A percentile compares a stretch with the other conserved stretches of the same genome.
phyloP scores from a whole-genome alignment of 2,797 vertebrate species.

The Margarornis squamiger region DNA sequence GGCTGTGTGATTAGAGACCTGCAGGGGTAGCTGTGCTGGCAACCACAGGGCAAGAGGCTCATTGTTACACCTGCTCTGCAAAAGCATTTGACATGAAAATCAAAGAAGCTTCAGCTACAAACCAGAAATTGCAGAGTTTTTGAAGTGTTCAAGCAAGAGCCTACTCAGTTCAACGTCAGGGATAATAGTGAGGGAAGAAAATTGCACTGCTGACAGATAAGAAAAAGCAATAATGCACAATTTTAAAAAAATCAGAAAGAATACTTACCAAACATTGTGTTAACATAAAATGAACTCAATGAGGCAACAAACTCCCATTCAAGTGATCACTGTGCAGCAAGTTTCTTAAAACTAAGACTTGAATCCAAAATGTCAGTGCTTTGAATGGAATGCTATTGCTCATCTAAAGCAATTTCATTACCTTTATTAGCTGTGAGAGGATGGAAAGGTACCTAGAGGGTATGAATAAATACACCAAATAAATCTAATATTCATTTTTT shows the following conservation, averaged over 20 bases:
- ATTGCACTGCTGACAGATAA: background rate
- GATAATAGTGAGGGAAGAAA: background rate
- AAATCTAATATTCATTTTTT: background rate
- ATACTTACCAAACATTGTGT: background rate
- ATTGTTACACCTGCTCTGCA: background rate
- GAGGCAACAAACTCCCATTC: background rate
- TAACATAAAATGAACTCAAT: background rate
- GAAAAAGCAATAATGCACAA: background rate
- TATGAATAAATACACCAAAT: background rate
- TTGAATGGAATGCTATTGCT: background rate
- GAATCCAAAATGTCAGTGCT: background rate
- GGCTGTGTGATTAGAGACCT: background rate
- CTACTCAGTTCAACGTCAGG: background rate
- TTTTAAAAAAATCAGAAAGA: background rate
- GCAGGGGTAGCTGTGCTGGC: background rate
- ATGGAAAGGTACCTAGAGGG: background rate
- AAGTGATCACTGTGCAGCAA: background rate
- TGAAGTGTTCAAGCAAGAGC: background rate
- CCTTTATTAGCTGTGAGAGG: background rate
- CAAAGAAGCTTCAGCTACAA: background rate
- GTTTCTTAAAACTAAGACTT: background rate
- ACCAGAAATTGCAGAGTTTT: background rate
- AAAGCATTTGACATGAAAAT: background rate
- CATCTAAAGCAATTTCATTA: background rate
- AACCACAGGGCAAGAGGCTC: background rate